A percentile compares a stretch with the other conserved stretches of the same genome.
These are phyloP conservation scores for Campylorhamphus procurvoides DNA, from an alignment of 2,113 vertebrate genomes.

Conservation along the genomic window DNA sequence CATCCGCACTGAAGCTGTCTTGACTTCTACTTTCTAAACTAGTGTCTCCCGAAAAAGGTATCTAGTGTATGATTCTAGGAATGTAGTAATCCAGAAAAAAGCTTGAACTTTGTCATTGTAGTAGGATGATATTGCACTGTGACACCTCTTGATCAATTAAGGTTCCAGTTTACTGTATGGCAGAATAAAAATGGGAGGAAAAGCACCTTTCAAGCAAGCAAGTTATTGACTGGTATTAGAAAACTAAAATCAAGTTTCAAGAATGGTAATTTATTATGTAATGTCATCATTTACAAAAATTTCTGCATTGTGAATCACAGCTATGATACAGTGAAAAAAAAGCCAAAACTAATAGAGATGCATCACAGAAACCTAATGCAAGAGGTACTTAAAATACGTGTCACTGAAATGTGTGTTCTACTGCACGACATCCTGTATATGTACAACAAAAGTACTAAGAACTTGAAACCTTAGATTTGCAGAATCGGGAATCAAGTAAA, in stretches of 20 bases:
- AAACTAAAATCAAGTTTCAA: background rate
- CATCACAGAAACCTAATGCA: background rate
- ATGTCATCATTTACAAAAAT: background rate
- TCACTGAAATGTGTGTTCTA: background rate
- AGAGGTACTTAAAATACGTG: background rate
- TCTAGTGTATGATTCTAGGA: background rate
- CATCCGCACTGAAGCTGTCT: background rate
- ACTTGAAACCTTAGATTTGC: background rate
- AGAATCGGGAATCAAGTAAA: background rate
- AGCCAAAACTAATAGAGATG: background rate
- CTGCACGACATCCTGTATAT: background rate
- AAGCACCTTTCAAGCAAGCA: background rate
- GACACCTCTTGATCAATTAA: background rate
- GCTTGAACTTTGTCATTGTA: background rate
- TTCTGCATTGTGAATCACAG: background rate
- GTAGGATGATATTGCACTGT: background rate
- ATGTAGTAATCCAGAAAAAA: background rate
- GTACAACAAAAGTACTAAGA: background rate
- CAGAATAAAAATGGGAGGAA: background rate
- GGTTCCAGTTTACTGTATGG: background rate
- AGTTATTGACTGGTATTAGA: background rate
- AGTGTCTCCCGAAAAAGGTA: background rate
- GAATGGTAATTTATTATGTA: background rate
- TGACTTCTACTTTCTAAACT: background rate
- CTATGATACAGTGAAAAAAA: background rate